These are phyloP conservation scores for Synergus gifuensis DNA, from an alignment of 2,888 invertebrate species.

Conservation along the genomic window DNA sequence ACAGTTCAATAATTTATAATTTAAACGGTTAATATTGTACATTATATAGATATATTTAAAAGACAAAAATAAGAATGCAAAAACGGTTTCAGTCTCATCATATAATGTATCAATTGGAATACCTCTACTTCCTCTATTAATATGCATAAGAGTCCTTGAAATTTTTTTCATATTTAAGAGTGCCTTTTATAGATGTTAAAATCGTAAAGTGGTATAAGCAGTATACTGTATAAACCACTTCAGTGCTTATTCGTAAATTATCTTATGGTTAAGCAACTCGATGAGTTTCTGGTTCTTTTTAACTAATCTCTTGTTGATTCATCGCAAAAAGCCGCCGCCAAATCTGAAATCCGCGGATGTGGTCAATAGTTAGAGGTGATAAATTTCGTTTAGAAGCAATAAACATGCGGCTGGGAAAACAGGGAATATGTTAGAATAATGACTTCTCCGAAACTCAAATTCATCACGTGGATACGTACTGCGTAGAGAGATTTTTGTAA, in stretches of 20 bases:
- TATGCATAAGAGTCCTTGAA: background rate
- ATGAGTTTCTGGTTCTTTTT: background rate
- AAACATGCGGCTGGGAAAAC: slow-evolving; percentile 22
- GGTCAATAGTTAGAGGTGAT: slow-evolving; percentile 32
- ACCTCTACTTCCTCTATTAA: slow-evolving; percentile 3
- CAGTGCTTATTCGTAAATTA: background rate
- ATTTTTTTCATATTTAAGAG: background rate
- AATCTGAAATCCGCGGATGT: slow-evolving; percentile 28
- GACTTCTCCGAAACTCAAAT: slow-evolving; percentile 17
- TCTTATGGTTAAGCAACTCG: background rate
- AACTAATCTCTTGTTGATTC: slow-evolving; percentile 31
- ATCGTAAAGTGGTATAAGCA: slow-evolving; percentile 4
- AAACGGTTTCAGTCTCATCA: background rate
- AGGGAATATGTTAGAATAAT: slow-evolving; percentile 3
- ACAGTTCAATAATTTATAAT: too few species aligned
- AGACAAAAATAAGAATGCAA: background rate
- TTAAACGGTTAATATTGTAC: too few species aligned
- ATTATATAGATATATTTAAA: too few species aligned
- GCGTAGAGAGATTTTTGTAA: background rate
- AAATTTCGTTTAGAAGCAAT: slow-evolving; percentile 20
- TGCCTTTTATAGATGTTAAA: slow-evolving; percentile 5
- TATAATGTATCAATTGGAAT: background rate
- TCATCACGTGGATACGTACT: background rate
- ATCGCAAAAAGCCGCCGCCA: slow-evolving; percentile 18
- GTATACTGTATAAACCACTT: background rate